These are phyloP conservation scores for Copidosoma aretas DNA, from an alignment of 2,888 invertebrate genomes.

Conservation along the genomic window DNA sequence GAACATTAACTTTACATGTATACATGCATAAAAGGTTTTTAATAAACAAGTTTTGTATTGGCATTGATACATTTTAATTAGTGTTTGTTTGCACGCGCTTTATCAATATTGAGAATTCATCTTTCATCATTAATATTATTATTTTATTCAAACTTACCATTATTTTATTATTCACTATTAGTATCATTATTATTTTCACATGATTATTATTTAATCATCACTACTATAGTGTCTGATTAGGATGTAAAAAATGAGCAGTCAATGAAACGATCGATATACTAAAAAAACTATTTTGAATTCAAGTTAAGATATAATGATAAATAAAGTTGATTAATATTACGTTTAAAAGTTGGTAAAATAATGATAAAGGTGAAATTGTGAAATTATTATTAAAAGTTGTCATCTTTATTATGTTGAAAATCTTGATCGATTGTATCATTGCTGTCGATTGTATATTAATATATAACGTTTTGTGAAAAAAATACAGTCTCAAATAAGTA, in stretches of 20 bases:
- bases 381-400: background rate
- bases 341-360: background rate
- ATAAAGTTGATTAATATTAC: background rate
- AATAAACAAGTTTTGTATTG: conserved; percentile 20
- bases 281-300: conserved; percentile 8
- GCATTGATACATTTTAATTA: too few relatives aligned
- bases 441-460: conserved; percentile 33
- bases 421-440: conserved; percentile 34
- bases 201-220: too few relatives aligned
- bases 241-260: conserved; percentile 27
- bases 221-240: conserved; percentile 13
- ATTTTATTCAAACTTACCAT: background rate
- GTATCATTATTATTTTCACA: conserved; percentile 7
- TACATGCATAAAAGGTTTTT: conserved; percentile 29
- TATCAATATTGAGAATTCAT: conserved; percentile 34
- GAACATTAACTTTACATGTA: conserved; percentile 32
- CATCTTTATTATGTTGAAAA: background rate
- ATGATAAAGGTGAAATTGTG: background rate
- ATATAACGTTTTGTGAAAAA: conserved; percentile 44
- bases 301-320: conserved; percentile 1
- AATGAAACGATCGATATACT: conserved; percentile 34
- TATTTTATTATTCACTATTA: conserved; percentile 15
- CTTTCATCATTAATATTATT: conserved; percentile 34
- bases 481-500: conserved; percentile 42
- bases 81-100: conserved; percentile 25